Conservation (phyloP, 2,888 invertebrate species). For the Andrena fulva region DNA sequence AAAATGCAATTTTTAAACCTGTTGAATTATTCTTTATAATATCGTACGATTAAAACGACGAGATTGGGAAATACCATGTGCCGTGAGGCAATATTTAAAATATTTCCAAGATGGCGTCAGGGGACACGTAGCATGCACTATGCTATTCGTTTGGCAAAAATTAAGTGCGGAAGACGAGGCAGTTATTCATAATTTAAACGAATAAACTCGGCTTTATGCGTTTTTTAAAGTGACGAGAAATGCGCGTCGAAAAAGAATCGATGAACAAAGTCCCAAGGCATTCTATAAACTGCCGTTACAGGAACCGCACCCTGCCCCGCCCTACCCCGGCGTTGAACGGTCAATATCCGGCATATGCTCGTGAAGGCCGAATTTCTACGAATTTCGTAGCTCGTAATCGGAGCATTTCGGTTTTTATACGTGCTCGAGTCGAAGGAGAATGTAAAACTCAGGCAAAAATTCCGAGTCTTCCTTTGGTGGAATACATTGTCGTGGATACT, state of each 20-base stretch:
- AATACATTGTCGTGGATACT: background rate
- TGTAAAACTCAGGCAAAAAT: background rate
- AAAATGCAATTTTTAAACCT: background rate
- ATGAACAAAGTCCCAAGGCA: background rate
- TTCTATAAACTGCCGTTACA: constrained; percentile 42
- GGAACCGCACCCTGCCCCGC: constrained; percentile 84
- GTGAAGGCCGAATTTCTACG: background rate
- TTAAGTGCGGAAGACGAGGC: background rate
- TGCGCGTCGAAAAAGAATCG: background rate
- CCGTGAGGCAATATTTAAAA: constrained; percentile 51
- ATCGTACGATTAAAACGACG: background rate
- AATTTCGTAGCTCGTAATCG: background rate
- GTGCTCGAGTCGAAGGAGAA: background rate
- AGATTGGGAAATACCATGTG: constrained; percentile 35
- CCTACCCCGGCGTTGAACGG: constrained; percentile 81
- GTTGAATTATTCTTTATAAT: background rate
- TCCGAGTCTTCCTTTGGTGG: background rate
- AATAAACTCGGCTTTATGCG: background rate
- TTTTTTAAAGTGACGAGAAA: background rate
- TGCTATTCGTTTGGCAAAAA: constrained; percentile 7
- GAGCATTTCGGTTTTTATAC: background rate
- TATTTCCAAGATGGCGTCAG: constrained; percentile 67
- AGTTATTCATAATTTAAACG: background rate
- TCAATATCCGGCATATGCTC: constrained; percentile 74
- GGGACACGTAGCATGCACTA: constrained; percentile 56